These are phyloP conservation scores for Gymnocephalus cernua DNA, from an alignment of 2,113 vertebrate genomes.

Conservation along the genomic window DNA sequence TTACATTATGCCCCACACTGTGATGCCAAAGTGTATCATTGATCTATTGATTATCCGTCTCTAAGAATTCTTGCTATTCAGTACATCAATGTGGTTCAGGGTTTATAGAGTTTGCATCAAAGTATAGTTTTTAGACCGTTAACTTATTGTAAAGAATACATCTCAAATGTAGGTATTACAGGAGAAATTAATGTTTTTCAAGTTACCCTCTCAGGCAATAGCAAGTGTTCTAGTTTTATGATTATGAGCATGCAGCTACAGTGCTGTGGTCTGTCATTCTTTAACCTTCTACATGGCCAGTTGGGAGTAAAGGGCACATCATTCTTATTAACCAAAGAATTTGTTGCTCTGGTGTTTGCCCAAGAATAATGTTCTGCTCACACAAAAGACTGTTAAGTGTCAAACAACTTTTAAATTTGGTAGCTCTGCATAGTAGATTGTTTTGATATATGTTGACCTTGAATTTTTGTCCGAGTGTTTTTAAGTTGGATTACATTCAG, in stretches of 20 bases:
- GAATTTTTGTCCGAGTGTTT: not conserved
- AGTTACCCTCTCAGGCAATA: not conserved
- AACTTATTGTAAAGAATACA: not conserved
- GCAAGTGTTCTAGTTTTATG: not conserved
- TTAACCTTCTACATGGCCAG: not conserved
- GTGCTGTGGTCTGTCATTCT: not conserved
- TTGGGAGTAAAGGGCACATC: not conserved
- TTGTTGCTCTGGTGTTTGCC: no score
- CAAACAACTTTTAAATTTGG: not conserved
- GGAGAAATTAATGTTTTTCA: not conserved
- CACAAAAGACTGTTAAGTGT: not conserved
- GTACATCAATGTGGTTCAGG: not conserved
- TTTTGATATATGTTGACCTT: not conserved
- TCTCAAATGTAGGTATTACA: not conserved
- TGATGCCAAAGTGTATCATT: slow-evolving; percentile 42
- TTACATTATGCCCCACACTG: slow-evolving; percentile 38
- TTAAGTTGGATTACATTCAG: not conserved
- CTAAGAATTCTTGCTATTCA: slow-evolving; percentile 11
- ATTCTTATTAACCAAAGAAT: not conserved
- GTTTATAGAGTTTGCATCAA: not conserved
- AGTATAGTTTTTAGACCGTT: not conserved
- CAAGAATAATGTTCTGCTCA: not conserved
- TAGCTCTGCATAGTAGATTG: not conserved
- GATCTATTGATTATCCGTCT: slow-evolving; percentile 50
- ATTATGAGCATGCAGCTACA: not conserved